Conservation (phyloP, 2,113 vertebrate genomes). For the Willisornis vidua region DNA sequence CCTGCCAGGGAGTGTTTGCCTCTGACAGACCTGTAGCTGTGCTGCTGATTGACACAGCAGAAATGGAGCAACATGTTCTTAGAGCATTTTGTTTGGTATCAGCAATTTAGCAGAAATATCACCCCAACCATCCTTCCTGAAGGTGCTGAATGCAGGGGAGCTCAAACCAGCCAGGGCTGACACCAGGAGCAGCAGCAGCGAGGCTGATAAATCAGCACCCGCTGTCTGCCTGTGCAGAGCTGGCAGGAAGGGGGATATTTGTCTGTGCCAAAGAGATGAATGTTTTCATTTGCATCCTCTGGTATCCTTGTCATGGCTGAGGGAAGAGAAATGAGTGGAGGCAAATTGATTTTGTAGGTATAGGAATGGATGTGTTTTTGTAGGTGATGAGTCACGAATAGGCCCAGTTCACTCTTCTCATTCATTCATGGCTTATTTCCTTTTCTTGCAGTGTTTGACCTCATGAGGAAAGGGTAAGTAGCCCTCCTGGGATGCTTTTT, state of each 20-base stretch:
- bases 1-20: neutral
- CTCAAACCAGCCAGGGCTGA: neutral
- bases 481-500: neutral
- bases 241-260: neutral
- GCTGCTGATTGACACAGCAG: constrained; percentile 18
- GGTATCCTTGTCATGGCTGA: neutral
- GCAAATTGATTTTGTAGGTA: neutral
- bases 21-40: neutral
- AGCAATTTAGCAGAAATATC: neutral
- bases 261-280: neutral
- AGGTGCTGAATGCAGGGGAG: neutral
- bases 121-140: neutral
- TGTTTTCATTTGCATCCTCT: constrained; percentile 16
- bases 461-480: constrained; percentile 97
- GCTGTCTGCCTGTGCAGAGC: neutral
- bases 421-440: constrained; percentile 39
- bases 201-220: neutral
- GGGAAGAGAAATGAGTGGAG: neutral
- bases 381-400: neutral
- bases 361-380: neutral
- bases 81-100: neutral
- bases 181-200: neutral
- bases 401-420: neutral
- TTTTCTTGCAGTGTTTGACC: constrained; percentile 91
- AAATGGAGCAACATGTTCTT: neutral